A percentile compares a stretch with the other conserved stretches of the same genome.
phyloP scores from a whole-genome alignment of 2,888 invertebrate genomes.

The Notodonta dromedarius region DNA sequence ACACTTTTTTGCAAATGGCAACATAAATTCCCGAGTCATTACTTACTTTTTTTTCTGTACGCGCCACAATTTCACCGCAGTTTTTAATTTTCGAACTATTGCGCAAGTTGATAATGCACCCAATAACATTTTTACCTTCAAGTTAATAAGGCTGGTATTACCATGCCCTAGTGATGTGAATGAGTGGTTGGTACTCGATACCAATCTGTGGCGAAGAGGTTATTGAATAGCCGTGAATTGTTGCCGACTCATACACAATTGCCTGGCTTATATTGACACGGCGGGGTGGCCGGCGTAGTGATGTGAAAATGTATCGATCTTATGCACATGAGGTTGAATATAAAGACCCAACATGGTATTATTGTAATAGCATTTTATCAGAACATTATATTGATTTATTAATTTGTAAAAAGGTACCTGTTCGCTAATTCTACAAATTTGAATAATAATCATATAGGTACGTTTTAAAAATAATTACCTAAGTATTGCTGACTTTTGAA shows the following conservation, averaged over 20 bases:
- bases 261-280: conserved; percentile 73
- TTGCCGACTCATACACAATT: conserved; percentile 76
- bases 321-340: neutral
- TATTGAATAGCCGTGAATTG: conserved; percentile 78
- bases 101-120: neutral
- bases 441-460: too few species aligned
- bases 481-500: too few species aligned
- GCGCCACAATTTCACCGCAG: neutral
- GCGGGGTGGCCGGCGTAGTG: conserved; percentile 69
- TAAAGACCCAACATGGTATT: neutral
- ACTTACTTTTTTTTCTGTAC: conserved; percentile 39
- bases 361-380: too few species aligned
- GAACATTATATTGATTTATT: too few species aligned
- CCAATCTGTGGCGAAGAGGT: conserved; percentile 69
- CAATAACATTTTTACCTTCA: neutral
- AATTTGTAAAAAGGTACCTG: too few species aligned
- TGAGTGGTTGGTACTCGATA: conserved; percentile 53
- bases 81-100: conserved; percentile 6
- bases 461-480: too few species aligned
- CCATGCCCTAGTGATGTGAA: conserved; percentile 13
- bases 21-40: conserved; percentile 37
- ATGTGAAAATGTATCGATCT: conserved; percentile 43
- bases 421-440: too few species aligned
- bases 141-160: conserved; percentile 31
- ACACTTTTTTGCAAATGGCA: neutral